Evolutionary conservation across 2,113 vertebrate species (phyloP).

Genomic region (Penelope pileata): DNA sequence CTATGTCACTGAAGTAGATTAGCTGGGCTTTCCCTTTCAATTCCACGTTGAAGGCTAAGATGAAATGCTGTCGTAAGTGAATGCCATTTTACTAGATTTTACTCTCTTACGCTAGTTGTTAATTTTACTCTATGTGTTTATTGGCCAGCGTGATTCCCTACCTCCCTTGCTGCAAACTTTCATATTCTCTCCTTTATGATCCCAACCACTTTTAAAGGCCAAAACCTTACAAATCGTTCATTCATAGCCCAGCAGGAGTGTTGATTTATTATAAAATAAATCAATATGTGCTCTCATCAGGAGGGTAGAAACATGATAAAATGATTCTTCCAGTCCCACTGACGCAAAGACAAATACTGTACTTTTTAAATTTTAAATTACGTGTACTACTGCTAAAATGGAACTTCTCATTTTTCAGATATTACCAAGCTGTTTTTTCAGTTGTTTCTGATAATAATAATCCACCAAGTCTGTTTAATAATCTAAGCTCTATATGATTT

Average conservation of each 20-base stretch:
- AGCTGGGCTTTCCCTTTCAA: not conserved
- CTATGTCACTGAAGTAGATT: not conserved
- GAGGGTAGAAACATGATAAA: slow-evolving; percentile 49
- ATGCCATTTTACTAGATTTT: not conserved
- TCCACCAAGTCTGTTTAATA: not conserved
- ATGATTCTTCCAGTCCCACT: slow-evolving; percentile 19
- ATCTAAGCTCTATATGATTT: not conserved
- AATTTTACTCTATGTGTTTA: slow-evolving; percentile 5
- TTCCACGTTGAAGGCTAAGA: not conserved
- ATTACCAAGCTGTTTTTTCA: slow-evolving; percentile 1
- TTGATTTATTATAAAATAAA: slow-evolving; percentile 65
- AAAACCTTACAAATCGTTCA: slow-evolving; percentile 60
- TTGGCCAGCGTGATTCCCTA: slow-evolving; percentile 10
- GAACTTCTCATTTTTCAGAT: slow-evolving; percentile 5
- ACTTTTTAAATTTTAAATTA: slow-evolving; percentile 48
- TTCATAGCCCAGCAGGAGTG: slow-evolving; percentile 29
- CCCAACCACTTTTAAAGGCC: slow-evolving; percentile 28
- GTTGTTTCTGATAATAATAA: not conserved
- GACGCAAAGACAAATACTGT: not conserved
- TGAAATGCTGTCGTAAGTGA: not conserved
- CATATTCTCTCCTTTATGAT: not conserved
- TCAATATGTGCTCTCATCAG: slow-evolving; percentile 16
- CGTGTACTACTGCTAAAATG: slow-evolving; percentile 19
- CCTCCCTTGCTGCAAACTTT: slow-evolving; percentile 9
- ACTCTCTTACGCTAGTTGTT: not conserved